phyloP scores from a whole-genome alignment of 1,140 invertebrate genomes.

The Solenopsis fugax region DNA sequence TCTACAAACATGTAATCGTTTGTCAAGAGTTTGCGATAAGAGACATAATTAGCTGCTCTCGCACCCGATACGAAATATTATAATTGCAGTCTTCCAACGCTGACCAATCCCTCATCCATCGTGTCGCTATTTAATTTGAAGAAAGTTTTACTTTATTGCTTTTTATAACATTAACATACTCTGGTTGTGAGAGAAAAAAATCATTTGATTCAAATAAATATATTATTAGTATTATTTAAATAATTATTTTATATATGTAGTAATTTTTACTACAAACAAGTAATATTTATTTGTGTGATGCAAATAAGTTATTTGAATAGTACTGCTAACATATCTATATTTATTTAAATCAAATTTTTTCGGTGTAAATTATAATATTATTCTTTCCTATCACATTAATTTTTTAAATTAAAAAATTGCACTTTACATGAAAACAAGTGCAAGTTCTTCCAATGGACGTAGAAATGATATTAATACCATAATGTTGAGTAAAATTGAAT shows the following conservation, averaged over 20 bases:
- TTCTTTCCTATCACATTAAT: not conserved
- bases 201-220: too few species aligned
- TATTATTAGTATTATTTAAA: too few species aligned
- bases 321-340: too few species aligned
- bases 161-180: slow-evolving; percentile 10
- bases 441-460: not conserved
- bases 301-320: too few species aligned
- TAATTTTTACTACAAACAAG: too few species aligned
- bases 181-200: too few species aligned
- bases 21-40: slow-evolving; percentile 1
- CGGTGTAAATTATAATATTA: not conserved
- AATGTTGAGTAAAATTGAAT: not conserved
- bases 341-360: too few species aligned
- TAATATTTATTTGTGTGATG: too few species aligned
- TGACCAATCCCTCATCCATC: not conserved
- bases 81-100: slow-evolving; percentile 18
- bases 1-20: slow-evolving; percentile 6
- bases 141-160: not conserved
- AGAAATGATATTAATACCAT: not conserved
- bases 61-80: not conserved
- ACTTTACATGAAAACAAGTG: not conserved
- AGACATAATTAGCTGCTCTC: slow-evolving; percentile 1
- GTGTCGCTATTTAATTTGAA: not conserved
- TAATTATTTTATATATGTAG: too few species aligned
- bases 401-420: not conserved